phyloP scores from a whole-genome alignment of 2,113 vertebrate species.

The Pipra filicauda region DNA sequence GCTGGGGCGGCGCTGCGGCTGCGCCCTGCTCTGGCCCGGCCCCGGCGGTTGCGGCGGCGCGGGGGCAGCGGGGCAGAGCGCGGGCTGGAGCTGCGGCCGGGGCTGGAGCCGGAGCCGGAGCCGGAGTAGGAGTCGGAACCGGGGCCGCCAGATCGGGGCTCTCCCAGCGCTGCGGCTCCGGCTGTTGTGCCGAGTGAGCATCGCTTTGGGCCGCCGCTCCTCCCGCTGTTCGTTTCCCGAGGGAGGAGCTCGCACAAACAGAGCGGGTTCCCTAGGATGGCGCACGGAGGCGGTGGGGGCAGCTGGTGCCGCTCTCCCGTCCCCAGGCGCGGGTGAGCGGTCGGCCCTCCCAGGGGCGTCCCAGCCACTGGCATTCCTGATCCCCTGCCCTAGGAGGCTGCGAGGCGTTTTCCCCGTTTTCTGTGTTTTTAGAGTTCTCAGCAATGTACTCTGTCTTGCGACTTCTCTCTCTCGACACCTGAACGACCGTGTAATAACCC shows the following conservation, averaged over 20 bases:
- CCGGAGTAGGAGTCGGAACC: too few species aligned
- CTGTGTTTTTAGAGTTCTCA: not conserved
- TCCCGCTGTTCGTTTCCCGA: not conserved
- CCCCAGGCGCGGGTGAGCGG: not conserved
- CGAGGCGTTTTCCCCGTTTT: accelerated
- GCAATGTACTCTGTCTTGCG: accelerated
- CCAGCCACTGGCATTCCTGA: too few species aligned
- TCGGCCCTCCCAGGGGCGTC: not conserved
- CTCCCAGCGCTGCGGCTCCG: too few species aligned
- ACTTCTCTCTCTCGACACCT: accelerated
- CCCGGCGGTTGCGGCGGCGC: not conserved
- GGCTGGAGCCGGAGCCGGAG: too few species aligned
- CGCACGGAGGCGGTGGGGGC: not conserved
- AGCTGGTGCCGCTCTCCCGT: not conserved
- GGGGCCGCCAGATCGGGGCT: too few species aligned
- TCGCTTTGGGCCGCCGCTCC: not conserved
- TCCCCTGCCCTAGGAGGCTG: not conserved
- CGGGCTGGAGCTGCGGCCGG: too few species aligned
- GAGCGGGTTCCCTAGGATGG: not conserved
- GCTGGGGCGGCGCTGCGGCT: not conserved
- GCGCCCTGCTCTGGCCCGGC: not conserved
- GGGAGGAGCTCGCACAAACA: too few species aligned
- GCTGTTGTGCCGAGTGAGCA: not conserved
- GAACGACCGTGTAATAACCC: not conserved
- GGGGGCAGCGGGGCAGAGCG: not conserved